Evolutionary conservation across 2,888 invertebrate species (phyloP), one percentile per base, ranked within the genome.

Genomic region (Protodeltote pygarga): DNA sequence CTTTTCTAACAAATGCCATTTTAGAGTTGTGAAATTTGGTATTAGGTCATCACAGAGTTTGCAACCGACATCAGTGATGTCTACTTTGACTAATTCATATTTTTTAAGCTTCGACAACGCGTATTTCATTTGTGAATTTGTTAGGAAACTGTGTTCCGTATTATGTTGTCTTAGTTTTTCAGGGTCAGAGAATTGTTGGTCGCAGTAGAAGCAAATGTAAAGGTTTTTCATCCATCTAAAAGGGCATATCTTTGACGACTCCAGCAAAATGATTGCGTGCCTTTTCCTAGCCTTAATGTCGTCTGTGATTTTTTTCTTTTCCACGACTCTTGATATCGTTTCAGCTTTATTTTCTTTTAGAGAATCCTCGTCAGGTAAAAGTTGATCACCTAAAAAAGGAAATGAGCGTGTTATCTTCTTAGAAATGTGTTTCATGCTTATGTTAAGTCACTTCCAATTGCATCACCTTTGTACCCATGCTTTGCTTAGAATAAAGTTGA

Each of bases 361-460:
- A 29, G 21, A 29, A 33, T 50, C 67, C 38, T 61, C 48, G 25
- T 50, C 62, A 52, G 59, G 60, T 59, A 57, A 55, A 16, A 70
- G 69, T 52, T 67, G 77, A 40, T 82, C 75, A 89, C 88, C 89
- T 90, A 90, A 83, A 89, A 89, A 85, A 77, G 77, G 77, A 89
- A 86, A 73, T 84, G 61, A 79, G 68, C 73, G 58, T 69, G 53
- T 71, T 58, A 63, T 47, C 34, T 47, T 47, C 34, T 51, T 49
- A 39, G 37, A 17, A 39, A 46, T 45, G 17, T 32, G 13, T 50
- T 33, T 61, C 61, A 64, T 59, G 51, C 42, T 31, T 44, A 44
- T 28, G 25, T 11, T 20, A 14, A 17, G n/a, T 9, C n/a, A 40
- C 11, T 32, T 21, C 23, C 16, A 11, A 17, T 20, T 34, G 20